phyloP scores from a whole-genome alignment of 2,888 invertebrate genomes.

The Holacanthella duospinosa region DNA sequence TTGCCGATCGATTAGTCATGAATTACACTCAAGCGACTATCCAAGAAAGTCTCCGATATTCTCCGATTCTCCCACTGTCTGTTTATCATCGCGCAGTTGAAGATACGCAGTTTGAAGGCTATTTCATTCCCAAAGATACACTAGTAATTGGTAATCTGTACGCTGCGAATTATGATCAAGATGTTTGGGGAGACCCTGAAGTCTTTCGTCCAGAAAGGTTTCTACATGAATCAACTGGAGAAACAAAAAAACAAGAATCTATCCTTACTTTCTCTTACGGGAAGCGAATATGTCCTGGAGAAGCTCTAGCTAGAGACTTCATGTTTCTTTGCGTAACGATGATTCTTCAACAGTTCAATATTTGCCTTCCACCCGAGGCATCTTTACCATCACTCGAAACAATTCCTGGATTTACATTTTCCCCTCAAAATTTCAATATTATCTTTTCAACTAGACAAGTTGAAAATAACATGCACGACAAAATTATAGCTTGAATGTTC shows the following conservation, averaged over 20 bases:
- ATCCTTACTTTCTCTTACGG: neutral
- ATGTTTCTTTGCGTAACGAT: neutral
- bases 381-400: neutral
- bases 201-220: neutral
- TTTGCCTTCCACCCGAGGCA: neutral
- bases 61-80: neutral
- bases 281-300: neutral
- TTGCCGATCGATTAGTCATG: neutral
- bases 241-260: neutral
- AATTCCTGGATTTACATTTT: neutral
- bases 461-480: too few species aligned
- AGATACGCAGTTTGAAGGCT: neutral
- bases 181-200: neutral
- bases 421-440: neutral
- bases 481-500: too few species aligned
- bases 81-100: neutral
- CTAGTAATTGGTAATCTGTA: too few species aligned
- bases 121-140: too few species aligned
- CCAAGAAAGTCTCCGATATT: too few species aligned
- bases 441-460: too few species aligned
- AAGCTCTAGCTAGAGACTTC: neutral
- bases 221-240: neutral
- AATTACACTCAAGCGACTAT: too few species aligned
- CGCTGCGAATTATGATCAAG: neutral
- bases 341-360: neutral